phyloP scores from a whole-genome alignment of 2,888 invertebrate genomes.

The Druceiella hillmani region DNA sequence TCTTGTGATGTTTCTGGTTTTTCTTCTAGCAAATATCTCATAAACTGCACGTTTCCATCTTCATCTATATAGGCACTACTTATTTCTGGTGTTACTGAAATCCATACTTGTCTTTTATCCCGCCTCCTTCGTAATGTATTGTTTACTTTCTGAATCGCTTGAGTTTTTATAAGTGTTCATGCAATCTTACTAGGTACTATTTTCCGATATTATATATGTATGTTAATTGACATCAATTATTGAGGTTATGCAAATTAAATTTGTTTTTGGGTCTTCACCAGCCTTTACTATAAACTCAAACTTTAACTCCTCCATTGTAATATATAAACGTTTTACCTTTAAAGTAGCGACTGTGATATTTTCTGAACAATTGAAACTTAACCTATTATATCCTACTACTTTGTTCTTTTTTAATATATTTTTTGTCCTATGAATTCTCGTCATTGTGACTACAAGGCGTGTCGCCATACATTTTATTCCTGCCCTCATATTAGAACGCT shows the following conservation, averaged over 20 bases:
- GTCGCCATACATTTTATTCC: too few relatives aligned
- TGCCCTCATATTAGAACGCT: too few relatives aligned
- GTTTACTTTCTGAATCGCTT: too few relatives aligned
- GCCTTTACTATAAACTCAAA: conserved; percentile 19
- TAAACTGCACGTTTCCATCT: conserved; percentile 23
- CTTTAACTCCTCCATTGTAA: conserved; percentile 20
- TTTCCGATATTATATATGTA: conserved; percentile 19
- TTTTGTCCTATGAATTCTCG: too few relatives aligned
- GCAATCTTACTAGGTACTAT: conserved; percentile 20
- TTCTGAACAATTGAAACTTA: too few relatives aligned
- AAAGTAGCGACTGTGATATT: too few relatives aligned
- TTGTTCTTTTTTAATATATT: too few relatives aligned
- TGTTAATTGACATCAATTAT: conserved; percentile 15
- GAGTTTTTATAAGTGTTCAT: too few relatives aligned
- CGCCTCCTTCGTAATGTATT: too few relatives aligned
- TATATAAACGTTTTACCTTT: too few relatives aligned
- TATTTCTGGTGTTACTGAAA: conserved; percentile 18
- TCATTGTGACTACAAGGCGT: too few relatives aligned
- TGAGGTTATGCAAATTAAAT: conserved; percentile 22
- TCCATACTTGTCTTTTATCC: conserved; percentile 23
- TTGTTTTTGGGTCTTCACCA: conserved; percentile 21
- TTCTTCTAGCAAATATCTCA: conserved; percentile 19
- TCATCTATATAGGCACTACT: conserved; percentile 15
- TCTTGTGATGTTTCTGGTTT: conserved; percentile 6
- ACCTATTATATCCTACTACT: too few relatives aligned